Percentiles rank a stretch among this genome's conserved stretches.
phyloP scores from a whole-genome alignment of 2,888 invertebrate species.

The Stomorhina lunata region DNA sequence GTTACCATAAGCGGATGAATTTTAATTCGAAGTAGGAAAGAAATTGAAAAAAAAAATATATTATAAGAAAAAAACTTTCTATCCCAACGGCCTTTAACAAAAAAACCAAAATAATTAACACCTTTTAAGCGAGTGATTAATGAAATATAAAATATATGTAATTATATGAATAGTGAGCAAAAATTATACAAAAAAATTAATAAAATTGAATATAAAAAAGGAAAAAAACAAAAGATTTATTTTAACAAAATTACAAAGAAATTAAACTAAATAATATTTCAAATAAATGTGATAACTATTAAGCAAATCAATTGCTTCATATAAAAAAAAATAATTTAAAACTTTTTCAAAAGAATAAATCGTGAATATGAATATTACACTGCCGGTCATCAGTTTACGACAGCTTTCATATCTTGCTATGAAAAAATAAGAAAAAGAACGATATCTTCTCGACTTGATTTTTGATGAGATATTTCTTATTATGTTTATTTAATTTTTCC shows the following conservation, averaged over 20 bases:
- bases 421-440: no score
- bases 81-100: slow-evolving; percentile 4
- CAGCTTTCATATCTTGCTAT: no score
- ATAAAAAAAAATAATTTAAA: no score
- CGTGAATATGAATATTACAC: no score
- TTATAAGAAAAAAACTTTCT: slow-evolving; percentile 30
- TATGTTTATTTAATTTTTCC: no score
- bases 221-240: no score
- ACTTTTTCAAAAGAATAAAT: no score
- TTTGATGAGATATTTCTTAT: no score
- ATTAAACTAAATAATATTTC: background rate
- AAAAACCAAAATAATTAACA: slow-evolving; percentile 24
- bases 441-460: no score
- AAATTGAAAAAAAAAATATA: background rate
- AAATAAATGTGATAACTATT: background rate
- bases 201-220: no score
- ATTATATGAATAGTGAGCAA: background rate
- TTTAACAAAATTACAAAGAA: background rate
- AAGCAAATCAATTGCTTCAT: no score
- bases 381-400: no score
- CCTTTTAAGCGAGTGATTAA: background rate
- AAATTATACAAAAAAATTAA: background rate
- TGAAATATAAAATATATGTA: background rate
- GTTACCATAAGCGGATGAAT: slow-evolving; percentile 33
- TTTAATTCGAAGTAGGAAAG: background rate